These are phyloP conservation scores for Calvadosia cruxmelitensis DNA, from an alignment of 30 jellyfish, hydroid and myxozoan genomes.

Conservation along the genomic window DNA sequence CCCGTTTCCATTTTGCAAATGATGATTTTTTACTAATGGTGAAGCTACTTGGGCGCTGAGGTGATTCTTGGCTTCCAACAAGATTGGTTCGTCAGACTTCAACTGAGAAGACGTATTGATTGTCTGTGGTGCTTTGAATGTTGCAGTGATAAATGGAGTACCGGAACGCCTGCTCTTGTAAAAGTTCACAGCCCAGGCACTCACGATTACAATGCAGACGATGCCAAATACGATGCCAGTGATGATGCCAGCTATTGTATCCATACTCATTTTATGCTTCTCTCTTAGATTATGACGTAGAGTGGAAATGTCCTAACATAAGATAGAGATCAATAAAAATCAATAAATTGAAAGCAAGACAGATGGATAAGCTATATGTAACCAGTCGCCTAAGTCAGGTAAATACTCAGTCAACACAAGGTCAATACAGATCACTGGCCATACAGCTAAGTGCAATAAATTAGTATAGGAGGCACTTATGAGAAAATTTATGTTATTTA, in stretches of 20 bases:
- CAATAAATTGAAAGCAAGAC: background rate
- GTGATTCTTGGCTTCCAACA: too few relatives aligned
- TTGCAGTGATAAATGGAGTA: background rate
- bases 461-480: too few relatives aligned
- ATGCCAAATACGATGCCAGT: conserved; percentile 74
- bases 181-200: conserved; percentile 64
- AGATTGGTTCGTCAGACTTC: too few relatives aligned
- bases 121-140: background rate
- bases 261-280: conserved; percentile 17
- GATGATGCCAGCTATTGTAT: conserved; percentile 60
- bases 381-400: background rate
- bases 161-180: background rate
- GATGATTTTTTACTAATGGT: too few relatives aligned
- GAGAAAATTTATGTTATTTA: too few relatives aligned
- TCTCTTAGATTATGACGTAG: background rate
- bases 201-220: conserved; percentile 39
- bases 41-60: too few relatives aligned
- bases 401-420: too few relatives aligned
- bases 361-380: background rate
- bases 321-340: background rate
- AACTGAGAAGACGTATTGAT: too few relatives aligned
- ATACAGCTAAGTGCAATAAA: too few relatives aligned
- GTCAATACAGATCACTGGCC: too few relatives aligned
- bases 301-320: background rate
- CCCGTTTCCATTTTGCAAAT: too few relatives aligned